Evolutionary conservation across 2,888 invertebrate species (phyloP).

Genomic region (Drosophila kanekoi): DNA sequence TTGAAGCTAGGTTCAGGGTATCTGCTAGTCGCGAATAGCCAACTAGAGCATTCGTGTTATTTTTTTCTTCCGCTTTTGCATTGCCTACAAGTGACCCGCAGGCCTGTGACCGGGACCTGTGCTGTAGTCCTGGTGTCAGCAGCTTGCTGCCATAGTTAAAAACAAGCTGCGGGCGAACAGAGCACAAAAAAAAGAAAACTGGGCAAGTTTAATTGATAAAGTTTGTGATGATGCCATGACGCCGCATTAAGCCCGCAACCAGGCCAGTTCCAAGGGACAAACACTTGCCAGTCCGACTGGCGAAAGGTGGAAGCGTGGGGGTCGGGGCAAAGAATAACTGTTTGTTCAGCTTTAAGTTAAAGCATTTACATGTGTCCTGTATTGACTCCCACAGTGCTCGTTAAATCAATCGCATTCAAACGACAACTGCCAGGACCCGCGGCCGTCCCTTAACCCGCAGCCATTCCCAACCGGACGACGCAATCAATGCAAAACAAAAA

Average conservation of each 20-base stretch:
- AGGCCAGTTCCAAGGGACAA: slow-evolving; percentile 22
- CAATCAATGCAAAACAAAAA: slow-evolving; percentile 76
- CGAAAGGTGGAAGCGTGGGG: not conserved
- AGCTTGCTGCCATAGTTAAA: slow-evolving; percentile 58
- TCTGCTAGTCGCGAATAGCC: too few relatives aligned
- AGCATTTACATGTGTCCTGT: slow-evolving; percentile 64
- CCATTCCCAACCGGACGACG: slow-evolving; percentile 64
- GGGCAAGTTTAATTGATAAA: slow-evolving; percentile 79
- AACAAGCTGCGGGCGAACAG: slow-evolving; percentile 61
- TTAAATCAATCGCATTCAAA: slow-evolving; percentile 76
- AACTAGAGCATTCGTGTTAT: too few relatives aligned
- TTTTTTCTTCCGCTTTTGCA: slow-evolving; percentile 32
- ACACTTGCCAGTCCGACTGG: slow-evolving; percentile 3
- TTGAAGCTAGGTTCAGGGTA: too few relatives aligned
- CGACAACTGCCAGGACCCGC: slow-evolving; percentile 54
- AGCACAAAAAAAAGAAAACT: slow-evolving; percentile 41
- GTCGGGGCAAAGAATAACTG: slow-evolving; percentile 49
- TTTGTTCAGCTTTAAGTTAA: slow-evolving; percentile 76
- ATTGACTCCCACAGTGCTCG: slow-evolving; percentile 75
- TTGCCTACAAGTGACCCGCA: slow-evolving; percentile 56
- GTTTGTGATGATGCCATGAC: slow-evolving; percentile 75
- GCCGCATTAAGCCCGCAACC: slow-evolving; percentile 69
- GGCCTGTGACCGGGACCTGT: slow-evolving; percentile 28
- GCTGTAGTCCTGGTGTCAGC: slow-evolving; percentile 38
- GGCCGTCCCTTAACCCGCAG: slow-evolving; percentile 7